Conservation (phyloP, 2,113 vertebrate genomes). For the Hucho hucho region DNA sequence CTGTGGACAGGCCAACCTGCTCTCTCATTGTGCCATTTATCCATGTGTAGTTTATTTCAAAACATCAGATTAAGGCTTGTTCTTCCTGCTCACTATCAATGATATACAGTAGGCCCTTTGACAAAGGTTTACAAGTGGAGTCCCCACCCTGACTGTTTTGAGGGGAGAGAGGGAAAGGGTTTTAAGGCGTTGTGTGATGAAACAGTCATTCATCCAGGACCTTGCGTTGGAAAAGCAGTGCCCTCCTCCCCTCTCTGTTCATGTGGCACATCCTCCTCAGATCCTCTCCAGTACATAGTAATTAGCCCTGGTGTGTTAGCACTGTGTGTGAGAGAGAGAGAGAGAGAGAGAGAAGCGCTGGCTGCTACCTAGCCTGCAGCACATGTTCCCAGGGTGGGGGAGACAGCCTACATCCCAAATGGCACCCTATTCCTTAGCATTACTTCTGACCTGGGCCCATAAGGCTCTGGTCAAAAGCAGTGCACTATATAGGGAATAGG, state of each 20-base stretch:
- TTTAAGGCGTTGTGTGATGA: constrained; percentile 62
- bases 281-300: constrained; percentile 67
- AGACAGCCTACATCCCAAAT: too few relatives aligned
- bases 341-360: constrained; percentile 63
- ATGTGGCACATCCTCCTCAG: constrained; percentile 74
- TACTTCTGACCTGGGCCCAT: too few relatives aligned
- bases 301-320: constrained; percentile 71
- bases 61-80: background rate
- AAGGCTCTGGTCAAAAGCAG: constrained; percentile 15
- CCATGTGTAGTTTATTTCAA: too few relatives aligned
- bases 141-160: constrained; percentile 41
- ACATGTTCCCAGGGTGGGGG: too few relatives aligned
- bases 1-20: too few relatives aligned
- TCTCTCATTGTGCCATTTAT: too few relatives aligned
- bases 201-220: constrained; percentile 64
- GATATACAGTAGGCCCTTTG: constrained; percentile 28
- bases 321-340: constrained; percentile 48
- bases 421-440: too few relatives aligned
- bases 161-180: constrained; percentile 42
- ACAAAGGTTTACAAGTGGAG: constrained; percentile 19
- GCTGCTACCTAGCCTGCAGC: too few relatives aligned
- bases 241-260: constrained; percentile 71
- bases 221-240: constrained; percentile 73
- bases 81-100: background rate
- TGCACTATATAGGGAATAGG: too few relatives aligned